Conservation (phyloP, 2,113 vertebrate species). For the Colossoma macropomum region DNA sequence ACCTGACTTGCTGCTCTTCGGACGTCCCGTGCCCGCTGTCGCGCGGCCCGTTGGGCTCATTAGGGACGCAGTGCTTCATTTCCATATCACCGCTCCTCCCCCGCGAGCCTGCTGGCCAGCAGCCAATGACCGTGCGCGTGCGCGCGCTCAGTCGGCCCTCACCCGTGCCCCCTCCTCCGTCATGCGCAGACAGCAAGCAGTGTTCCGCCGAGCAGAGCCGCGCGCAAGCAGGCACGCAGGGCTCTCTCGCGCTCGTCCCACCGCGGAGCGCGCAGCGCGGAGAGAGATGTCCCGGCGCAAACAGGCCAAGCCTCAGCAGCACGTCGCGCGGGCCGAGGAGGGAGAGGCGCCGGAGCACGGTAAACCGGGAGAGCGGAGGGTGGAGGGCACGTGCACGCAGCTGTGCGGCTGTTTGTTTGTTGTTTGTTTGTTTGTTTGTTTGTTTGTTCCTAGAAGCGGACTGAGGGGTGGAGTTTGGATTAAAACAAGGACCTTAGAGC, state of each 20-base stretch:
- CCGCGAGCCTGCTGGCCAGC: conserved; percentile 84
- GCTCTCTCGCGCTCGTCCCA: conserved; percentile 71
- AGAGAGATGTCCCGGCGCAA: conserved; percentile 97
- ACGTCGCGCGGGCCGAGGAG: conserved; percentile 81
- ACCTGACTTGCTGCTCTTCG: neutral
- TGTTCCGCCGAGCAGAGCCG: conserved; percentile 72
- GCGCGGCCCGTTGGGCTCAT: conserved; percentile 73
- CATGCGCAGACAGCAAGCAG: conserved; percentile 83
- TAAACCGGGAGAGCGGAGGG: neutral
- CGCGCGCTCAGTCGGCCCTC: conserved; percentile 73
- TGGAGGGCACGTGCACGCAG: conserved; percentile 25
- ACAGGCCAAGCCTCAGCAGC: conserved; percentile 95
- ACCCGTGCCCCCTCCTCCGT: conserved; percentile 86
- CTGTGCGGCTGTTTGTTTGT: conserved; percentile 45
- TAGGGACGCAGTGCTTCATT: conserved; percentile 87
- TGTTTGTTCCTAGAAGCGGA: neutral
- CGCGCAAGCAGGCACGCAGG: conserved; percentile 87
- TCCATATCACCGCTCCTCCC: conserved; percentile 80
- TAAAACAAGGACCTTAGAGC: neutral
- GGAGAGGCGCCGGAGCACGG: conserved; percentile 77
- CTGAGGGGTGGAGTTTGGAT: neutral
- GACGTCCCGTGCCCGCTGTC: conserved; percentile 36
- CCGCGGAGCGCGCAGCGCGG: conserved; percentile 70
- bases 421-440: neutral
- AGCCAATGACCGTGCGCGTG: conserved; percentile 77